Evolutionary conservation across 2,888 invertebrate genomes (phyloP), one percentile per base, ranked within the genome.

Genomic region (Baccha elongata): DNA sequence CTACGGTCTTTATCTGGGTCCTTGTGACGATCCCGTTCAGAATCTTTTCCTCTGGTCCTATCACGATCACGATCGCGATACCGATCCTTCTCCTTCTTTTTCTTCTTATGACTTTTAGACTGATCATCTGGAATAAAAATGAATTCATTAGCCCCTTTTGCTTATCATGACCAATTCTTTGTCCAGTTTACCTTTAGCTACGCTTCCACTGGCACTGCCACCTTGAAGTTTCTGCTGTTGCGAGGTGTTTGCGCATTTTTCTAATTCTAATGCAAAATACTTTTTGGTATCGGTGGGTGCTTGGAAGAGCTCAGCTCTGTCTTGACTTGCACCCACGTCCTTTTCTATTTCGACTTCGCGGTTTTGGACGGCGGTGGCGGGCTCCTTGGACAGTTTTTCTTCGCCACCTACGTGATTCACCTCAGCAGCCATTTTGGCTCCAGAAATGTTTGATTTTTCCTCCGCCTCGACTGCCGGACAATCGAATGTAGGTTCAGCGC

Each of bases 61-160:
- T 86, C 85, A 3, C 86, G 81, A 37, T 87, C 86, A 29, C 86
- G 86, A 46, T 88, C 88, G 17, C 88, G 73, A 42, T 85, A 84
- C 6, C 85, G 88, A 80, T 90, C 89, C 83, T 89, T 90, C 83
- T 90, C 90, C 87, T 89, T 91, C 83, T 89, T 90, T 86, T 90
- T 91, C 85, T 89, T 90, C 75, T 89, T 90, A 72, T 90, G 90
- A 84, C 87, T 88, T 84, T 88, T 88, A 26, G 83, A 69, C 29
- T 89, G 88, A 74, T 85, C 76, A 37, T 84, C 86, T 85, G 60
- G 46, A 83, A 85, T 23, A 2, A 52, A 19, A 68, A 48, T n/a
- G 35, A 35, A 32, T 37, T 13, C 4, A 3, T 11, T 29, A 21
- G n/a, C 10, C 40, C 21, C 7, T 8, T 8, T 32, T 8, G 4